These are phyloP conservation scores for Autographa pulchrina DNA, from an alignment of 2,888 invertebrate species.

Conservation along the genomic window DNA sequence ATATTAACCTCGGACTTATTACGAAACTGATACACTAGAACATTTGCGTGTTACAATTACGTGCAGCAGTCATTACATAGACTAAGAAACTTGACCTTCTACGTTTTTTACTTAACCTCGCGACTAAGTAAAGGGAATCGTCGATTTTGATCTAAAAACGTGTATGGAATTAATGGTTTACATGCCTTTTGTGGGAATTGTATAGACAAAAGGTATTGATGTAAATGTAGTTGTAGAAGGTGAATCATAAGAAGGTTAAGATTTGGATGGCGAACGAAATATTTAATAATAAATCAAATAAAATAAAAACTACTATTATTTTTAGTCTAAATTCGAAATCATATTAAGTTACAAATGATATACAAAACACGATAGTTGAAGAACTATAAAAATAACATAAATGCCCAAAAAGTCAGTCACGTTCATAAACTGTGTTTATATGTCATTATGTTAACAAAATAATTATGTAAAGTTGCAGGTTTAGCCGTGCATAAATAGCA, in stretches of 20 bases:
- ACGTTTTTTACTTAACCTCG: slow-evolving; percentile 52
- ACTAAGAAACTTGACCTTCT: slow-evolving; percentile 70
- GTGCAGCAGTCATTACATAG: slow-evolving; percentile 69
- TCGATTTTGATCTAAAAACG: slow-evolving; percentile 43
- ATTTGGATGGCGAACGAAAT: neutral
- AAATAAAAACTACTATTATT: no score
- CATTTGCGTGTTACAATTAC: slow-evolving; percentile 65
- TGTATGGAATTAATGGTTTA: slow-evolving; percentile 21
- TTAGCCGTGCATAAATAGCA: slow-evolving; percentile 67
- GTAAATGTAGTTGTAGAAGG: neutral
- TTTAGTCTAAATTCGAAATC: no score
- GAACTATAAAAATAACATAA: slow-evolving; percentile 1
- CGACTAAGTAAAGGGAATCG: slow-evolving; percentile 51
- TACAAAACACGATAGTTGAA: neutral
- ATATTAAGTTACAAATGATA: neutral
- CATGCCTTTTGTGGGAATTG: neutral
- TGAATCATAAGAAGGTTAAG: neutral
- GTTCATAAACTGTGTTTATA: slow-evolving; percentile 50
- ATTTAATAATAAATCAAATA: neutral
- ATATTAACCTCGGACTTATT: slow-evolving; percentile 64
- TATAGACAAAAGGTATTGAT: neutral
- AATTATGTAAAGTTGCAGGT: slow-evolving; percentile 60
- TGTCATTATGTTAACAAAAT: slow-evolving; percentile 52
- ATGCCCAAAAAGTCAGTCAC: slow-evolving; percentile 42
- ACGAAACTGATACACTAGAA: slow-evolving; percentile 58